phyloP scores from a whole-genome alignment of 1,140 invertebrate genomes.

The Melanaphis sacchari region DNA sequence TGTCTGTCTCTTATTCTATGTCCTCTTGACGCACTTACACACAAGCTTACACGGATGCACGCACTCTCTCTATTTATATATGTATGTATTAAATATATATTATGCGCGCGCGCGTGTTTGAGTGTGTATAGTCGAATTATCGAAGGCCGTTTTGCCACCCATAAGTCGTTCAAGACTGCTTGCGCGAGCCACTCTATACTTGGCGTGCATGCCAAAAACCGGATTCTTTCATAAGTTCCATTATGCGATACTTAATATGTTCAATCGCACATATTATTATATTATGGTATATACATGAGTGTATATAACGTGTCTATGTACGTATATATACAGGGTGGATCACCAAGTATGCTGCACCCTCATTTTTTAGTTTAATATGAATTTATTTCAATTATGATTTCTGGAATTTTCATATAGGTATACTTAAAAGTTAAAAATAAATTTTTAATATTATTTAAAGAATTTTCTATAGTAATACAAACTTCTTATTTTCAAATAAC shows the following conservation, averaged over 20 bases:
- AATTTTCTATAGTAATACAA: no score
- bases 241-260: not conserved
- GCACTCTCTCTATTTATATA: not conserved
- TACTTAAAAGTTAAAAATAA: no score
- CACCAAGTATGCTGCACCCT: no score
- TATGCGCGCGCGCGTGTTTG: not conserved
- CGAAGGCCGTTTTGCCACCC: constrained; percentile 2
- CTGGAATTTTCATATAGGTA: no score
- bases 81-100: not conserved
- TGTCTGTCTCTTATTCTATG: not conserved
- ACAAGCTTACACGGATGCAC: not conserved
- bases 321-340: no score
- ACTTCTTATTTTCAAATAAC: no score
- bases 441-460: no score
- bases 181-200: constrained; percentile 31
- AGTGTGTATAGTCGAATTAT: not conserved
- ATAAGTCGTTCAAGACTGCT: not conserved
- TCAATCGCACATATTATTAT: not conserved
- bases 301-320: not conserved
- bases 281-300: not conserved
- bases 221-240: constrained; percentile 41
- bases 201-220: constrained; percentile 15
- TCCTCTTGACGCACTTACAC: not conserved
- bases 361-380: no score
- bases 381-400: no score